Evolutionary conservation across 2,888 invertebrate genomes (phyloP).

Genomic region (Apomyelois bistriatella): DNA sequence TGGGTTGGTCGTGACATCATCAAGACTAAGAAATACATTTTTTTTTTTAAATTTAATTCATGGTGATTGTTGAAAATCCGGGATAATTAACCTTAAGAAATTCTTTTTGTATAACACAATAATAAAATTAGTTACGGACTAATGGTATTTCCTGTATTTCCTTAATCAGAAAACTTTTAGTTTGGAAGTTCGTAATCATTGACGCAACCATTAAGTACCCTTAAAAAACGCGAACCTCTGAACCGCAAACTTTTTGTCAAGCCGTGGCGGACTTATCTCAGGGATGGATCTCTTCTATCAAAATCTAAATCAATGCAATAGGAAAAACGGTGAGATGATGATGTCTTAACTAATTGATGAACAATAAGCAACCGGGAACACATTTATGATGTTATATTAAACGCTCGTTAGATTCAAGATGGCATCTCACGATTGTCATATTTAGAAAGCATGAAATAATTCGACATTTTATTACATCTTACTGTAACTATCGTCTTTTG

Average conservation of each 20-base stretch:
- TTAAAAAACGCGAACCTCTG: no score
- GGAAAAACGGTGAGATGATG: no score
- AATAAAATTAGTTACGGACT: constrained; percentile 11
- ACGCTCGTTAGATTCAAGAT: not conserved
- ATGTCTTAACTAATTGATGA: not conserved
- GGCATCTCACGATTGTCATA: constrained; percentile 17
- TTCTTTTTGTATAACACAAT: not conserved
- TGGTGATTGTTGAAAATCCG: constrained; percentile 11
- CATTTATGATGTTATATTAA: not conserved
- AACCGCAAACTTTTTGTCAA: no score
- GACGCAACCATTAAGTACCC: no score
- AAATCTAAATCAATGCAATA: no score
- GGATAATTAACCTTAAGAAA: constrained; percentile 7
- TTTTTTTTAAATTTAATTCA: not conserved
- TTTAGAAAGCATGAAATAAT: constrained; percentile 31
- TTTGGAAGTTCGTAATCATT: no score
- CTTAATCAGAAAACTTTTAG: not conserved
- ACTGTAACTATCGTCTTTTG: constrained; percentile 36
- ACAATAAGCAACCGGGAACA: not conserved
- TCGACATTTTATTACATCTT: constrained; percentile 22
- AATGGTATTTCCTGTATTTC: constrained; percentile 1
- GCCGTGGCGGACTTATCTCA: no score
- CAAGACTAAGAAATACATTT: not conserved
- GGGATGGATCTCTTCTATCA: no score
- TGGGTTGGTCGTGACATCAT: constrained; percentile 12